Percentiles rank a stretch among this genome's conserved stretches.
phyloP scores from a whole-genome alignment of 2,797 vertebrate genomes.

The Delichon dasypus region DNA sequence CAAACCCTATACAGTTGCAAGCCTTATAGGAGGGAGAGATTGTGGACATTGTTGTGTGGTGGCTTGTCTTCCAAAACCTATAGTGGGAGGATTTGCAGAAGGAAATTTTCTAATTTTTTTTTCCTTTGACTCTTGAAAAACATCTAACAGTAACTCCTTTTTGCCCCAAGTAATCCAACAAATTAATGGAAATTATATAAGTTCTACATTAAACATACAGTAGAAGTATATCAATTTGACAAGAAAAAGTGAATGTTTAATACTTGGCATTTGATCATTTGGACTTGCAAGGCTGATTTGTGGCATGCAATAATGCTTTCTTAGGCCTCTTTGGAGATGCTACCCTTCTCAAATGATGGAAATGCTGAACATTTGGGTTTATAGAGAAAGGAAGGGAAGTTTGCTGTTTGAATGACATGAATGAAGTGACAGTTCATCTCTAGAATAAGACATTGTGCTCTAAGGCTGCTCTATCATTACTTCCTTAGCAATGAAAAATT shows the following conservation, averaged over 20 bases:
- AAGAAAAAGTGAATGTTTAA: conserved; percentile 62
- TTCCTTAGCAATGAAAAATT: conserved; percentile 63
- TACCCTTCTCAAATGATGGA: conserved; percentile 54
- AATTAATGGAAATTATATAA: conserved; percentile 39
- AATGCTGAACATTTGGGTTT: conserved; percentile 47
- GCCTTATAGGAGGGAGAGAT: neutral
- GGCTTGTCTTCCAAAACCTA: neutral
- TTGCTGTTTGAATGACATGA: conserved; percentile 59
- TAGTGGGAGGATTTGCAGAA: neutral
- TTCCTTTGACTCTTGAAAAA: neutral
- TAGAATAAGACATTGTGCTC: conserved; percentile 31
- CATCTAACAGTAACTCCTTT: neutral
- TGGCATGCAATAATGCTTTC: conserved; percentile 66
- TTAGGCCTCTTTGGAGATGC: conserved; percentile 43
- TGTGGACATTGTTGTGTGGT: neutral
- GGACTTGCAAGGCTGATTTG: conserved; percentile 59
- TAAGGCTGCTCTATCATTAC: conserved; percentile 57
- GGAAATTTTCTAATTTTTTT: neutral
- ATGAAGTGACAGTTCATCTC: conserved; percentile 68
- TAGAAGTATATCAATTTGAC: conserved; percentile 54
- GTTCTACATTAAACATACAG: conserved; percentile 16
- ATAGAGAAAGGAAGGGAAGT: conserved; percentile 17
- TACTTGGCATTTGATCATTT: conserved; percentile 63
- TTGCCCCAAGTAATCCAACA: neutral
- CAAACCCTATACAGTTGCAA: neutral